phyloP scores from a whole-genome alignment of 2,113 vertebrate genomes.

The Amblyopsis rosae region DNA sequence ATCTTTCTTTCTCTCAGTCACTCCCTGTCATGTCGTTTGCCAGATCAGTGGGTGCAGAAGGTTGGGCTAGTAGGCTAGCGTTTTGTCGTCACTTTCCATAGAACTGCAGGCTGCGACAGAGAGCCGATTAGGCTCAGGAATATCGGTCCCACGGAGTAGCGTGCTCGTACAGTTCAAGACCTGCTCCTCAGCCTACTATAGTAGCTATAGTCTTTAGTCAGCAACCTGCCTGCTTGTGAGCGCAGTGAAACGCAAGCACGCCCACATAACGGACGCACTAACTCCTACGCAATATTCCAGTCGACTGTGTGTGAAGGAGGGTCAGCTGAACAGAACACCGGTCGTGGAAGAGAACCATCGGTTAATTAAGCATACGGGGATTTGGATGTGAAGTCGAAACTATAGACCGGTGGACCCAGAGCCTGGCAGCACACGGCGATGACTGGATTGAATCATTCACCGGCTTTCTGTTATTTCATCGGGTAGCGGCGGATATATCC shows the following conservation, averaged over 20 bases:
- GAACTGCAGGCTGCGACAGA: constrained; percentile 49
- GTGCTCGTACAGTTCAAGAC: constrained; percentile 6
- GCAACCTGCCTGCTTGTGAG: constrained; percentile 12
- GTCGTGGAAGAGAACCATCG: constrained; percentile 35
- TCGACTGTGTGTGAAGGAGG: constrained; percentile 40
- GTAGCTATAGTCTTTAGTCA: constrained; percentile 9
- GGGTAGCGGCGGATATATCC: constrained; percentile 39
- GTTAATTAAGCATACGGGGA: constrained; percentile 48
- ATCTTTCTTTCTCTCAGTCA: constrained; percentile 13
- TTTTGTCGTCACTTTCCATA: constrained; percentile 65
- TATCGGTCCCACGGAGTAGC: constrained; percentile 40
- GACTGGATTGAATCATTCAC: constrained; percentile 60
- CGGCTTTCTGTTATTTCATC: constrained; percentile 60
- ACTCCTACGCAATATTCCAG: constrained; percentile 42
- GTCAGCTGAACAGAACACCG: constrained; percentile 39
- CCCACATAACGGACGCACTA: constrained; percentile 44
- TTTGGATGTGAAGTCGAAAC: constrained; percentile 71
- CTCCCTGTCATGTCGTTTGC: constrained; percentile 34
- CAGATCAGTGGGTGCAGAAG: constrained; percentile 80
- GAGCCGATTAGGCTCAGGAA: constrained; percentile 44
- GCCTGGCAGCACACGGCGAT: constrained; percentile 61
- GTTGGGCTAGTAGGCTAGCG: constrained; percentile 55
- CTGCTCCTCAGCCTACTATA: not conserved
- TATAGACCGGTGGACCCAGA: constrained; percentile 39
- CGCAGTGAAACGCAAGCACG: constrained; percentile 43